phyloP scores from a whole-genome alignment of 2,888 invertebrate genomes.

The Leptogaster cylindrica region DNA sequence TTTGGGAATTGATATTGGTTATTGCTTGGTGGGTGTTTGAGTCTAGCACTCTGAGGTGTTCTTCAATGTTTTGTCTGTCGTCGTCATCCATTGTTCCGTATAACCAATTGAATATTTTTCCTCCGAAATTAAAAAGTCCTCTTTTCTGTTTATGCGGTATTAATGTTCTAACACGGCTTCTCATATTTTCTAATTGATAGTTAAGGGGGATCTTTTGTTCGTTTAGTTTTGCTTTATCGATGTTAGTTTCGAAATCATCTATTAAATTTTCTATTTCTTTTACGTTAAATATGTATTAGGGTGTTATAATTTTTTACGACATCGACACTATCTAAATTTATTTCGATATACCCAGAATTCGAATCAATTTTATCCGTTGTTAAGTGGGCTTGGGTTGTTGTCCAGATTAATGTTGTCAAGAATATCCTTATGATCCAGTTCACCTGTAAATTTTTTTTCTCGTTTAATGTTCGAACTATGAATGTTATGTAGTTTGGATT shows the following conservation, averaged over 20 bases:
- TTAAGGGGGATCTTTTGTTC: not conserved
- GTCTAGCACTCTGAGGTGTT: no score
- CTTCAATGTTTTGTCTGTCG: no score
- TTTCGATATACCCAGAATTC: not conserved
- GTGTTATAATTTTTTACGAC: not conserved
- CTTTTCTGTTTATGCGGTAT: no score
- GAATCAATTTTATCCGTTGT: not conserved
- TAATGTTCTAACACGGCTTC: no score
- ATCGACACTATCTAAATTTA: not conserved
- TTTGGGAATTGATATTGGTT: no score
- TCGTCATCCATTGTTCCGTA: no score
- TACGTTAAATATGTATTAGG: not conserved
- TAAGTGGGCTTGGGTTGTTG: not conserved
- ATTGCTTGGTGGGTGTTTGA: no score
- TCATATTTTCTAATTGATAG: not conserved
- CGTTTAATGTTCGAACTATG: conserved; percentile 41
- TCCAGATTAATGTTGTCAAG: not conserved
- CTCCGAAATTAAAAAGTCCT: no score
- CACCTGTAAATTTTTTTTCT: conserved; percentile 30
- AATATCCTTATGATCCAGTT: not conserved
- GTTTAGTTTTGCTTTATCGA: not conserved
- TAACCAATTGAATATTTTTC: no score
- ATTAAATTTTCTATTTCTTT: not conserved
- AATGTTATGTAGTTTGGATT: conserved; percentile 18
- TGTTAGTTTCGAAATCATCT: not conserved